Evolutionary conservation across 2,888 invertebrate genomes (phyloP), one percentile per base, ranked within the genome.

Genomic region (Corbicula japonica): DNA sequence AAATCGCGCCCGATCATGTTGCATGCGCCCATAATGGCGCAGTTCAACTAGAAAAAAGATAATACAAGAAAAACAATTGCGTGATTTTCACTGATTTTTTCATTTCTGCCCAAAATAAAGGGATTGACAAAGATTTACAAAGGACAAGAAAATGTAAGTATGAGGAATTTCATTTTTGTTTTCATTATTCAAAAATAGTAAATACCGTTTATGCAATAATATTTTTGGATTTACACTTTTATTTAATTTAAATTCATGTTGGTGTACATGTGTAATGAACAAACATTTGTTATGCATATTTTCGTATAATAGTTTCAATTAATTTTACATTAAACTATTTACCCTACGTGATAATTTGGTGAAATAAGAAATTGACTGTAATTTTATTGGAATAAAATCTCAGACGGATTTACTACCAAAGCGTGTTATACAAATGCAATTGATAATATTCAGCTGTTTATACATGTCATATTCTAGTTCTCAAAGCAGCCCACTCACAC

Each of bases 31-130:
- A 62, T 62, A 71, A 71, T 41, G 34, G 38, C n/a, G n/a, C 28
- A 28, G 50, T 21, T 61, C 41, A 52, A 61, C 50, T 52, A 41
- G 34, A 35, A 71, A 61, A 62, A 21, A 8, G 52, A 52, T 34
- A 52, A 18, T 35, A 52, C 35, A 52, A 52, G 65, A 48, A 65
- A 52, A 65, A 65, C 65, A 52, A 65, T 52, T 52, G 65, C 21
- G 21, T 58, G 34, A 34, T 58, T 58, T 32, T 18, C 56, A 18
- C 56, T 56, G 56, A 56, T 21, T 23, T 56, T 56, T 34, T 15
- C 41, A 30, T 58, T 35, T 5, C 12, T 21, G 58, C n/a, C n/a
- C n/a, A n/a, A n/a, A n/a, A n/a, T n/a, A n/a, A n/a, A n/a, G n/a
- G n/a, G n/a, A n/a, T n/a, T n/a, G n/a, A n/a, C n/a, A n/a, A n/a